Conservation (phyloP, 2,888 invertebrate genomes). For the Colostygia pectinataria region DNA sequence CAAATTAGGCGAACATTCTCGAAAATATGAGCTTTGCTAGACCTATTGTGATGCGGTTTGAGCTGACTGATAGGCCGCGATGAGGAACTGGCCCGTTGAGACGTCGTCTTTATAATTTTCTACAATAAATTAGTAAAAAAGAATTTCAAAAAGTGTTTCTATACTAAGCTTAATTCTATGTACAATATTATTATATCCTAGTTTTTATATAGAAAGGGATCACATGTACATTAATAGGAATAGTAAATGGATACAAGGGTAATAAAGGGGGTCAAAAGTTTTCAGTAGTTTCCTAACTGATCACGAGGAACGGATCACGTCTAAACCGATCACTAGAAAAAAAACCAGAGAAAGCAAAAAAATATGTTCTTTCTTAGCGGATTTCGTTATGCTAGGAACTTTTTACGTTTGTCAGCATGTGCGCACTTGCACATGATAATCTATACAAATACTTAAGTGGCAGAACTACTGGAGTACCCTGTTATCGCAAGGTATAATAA, state of each 20-base stretch:
- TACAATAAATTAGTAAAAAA: conserved; percentile 27
- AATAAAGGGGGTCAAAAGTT: neutral
- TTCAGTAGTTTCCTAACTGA: too few relatives aligned
- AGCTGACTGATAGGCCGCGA: conserved; percentile 33
- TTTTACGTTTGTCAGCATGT: too few relatives aligned
- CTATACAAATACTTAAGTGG: too few relatives aligned
- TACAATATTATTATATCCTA: conserved; percentile 11
- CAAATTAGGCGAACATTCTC: conserved; percentile 18
- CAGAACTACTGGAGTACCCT: too few relatives aligned
- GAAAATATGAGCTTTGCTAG: conserved; percentile 27
- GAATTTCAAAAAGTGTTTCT: conserved; percentile 24
- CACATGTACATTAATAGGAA: conserved; percentile 24
- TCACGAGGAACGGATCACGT: too few relatives aligned
- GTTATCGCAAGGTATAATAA: too few relatives aligned
- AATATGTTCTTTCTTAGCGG: too few relatives aligned
- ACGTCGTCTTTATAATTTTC: conserved; percentile 17
- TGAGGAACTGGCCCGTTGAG: conserved; percentile 17
- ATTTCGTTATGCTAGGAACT: too few relatives aligned
- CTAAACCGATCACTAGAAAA: too few relatives aligned
- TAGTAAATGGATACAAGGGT: conserved; percentile 4
- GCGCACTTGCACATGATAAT: too few relatives aligned
- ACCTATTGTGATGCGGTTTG: conserved; percentile 30
- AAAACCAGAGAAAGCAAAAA: too few relatives aligned
- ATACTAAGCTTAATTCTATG: conserved; percentile 15
- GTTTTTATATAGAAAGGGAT: conserved; percentile 19